Evolutionary conservation across 23 tunicate genomes (phyloP).

Genomic region (Halocynthia aurantium): DNA sequence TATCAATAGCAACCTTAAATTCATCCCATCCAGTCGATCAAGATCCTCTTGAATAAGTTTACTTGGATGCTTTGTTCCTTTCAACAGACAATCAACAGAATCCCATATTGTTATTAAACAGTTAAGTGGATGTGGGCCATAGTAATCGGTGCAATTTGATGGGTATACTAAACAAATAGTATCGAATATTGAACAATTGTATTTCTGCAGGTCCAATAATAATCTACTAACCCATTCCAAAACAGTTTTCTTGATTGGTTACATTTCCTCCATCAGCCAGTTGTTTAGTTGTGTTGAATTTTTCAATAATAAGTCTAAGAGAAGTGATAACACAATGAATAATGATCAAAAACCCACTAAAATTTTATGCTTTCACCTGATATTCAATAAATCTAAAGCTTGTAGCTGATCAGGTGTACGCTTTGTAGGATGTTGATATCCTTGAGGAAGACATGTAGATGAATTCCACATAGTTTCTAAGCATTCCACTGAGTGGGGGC

Average conservation of each 20-base stretch:
- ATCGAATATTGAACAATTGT: not conserved
- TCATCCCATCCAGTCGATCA: not conserved
- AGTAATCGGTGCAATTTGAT: slow-evolving; percentile 9
- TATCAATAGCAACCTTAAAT: not conserved
- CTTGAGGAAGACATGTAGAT: slow-evolving; percentile 22
- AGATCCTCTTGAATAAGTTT: not conserved
- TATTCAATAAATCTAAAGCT: not conserved
- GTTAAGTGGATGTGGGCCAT: slow-evolving; percentile 19
- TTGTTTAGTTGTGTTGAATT: not conserved
- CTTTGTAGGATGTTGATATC: slow-evolving; percentile 10
- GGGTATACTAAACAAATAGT: slow-evolving; percentile 12
- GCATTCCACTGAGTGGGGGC: slow-evolving; percentile 21
- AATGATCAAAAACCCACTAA: too few species aligned
- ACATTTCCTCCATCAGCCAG: slow-evolving; percentile 2
- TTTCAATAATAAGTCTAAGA: not conserved
- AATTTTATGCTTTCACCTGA: not conserved
- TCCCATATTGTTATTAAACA: slow-evolving; percentile 24
- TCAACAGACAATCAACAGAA: slow-evolving; percentile 1
- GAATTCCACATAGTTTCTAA: slow-evolving; percentile 9
- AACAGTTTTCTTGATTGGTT: slow-evolving; percentile 7
- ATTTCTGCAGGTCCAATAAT: slow-evolving; percentile 1
- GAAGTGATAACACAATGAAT: too few species aligned
- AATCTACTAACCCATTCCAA: slow-evolving; percentile 7
- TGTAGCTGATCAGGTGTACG: not conserved
- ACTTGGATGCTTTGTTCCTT: slow-evolving; percentile 11